phyloP scores from a whole-genome alignment of 2,113 vertebrate species.

The Nerophis ophidion region DNA sequence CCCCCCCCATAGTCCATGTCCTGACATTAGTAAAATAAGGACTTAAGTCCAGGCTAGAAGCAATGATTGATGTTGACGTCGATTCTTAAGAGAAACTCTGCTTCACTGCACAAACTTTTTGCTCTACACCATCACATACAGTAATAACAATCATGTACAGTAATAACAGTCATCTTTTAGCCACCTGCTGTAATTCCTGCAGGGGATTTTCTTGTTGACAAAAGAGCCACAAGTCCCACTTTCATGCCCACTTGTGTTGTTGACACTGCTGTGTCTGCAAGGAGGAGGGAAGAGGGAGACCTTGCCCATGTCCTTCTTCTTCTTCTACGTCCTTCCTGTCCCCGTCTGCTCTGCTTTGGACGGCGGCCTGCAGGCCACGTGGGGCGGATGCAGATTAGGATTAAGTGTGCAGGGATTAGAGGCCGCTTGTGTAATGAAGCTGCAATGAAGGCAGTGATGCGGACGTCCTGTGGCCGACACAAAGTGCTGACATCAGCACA shows the following conservation, averaged over 20 bases:
- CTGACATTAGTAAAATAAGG: too few relatives aligned
- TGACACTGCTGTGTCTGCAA: not conserved
- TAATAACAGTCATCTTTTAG: not conserved
- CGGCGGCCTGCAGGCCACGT: constrained; percentile 14
- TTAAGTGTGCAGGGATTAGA: constrained; percentile 39
- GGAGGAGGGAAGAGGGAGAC: not conserved
- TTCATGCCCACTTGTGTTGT: not conserved
- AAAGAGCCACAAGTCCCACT: constrained; percentile 13
- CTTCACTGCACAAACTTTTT: too few relatives aligned
- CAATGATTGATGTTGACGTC: too few relatives aligned
- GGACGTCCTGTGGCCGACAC: too few relatives aligned
- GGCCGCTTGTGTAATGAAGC: constrained; percentile 6
- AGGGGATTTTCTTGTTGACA: not conserved
- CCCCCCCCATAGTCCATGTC: too few relatives aligned
- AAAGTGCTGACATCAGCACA: too few relatives aligned
- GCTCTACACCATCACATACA: too few relatives aligned
- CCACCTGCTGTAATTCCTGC: not conserved
- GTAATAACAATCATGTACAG: not conserved
- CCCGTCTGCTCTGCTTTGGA: constrained; percentile 23
- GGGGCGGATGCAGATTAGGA: constrained; percentile 30
- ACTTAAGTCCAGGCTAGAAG: too few relatives aligned
- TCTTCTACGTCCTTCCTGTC: not conserved
- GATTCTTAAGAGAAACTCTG: too few relatives aligned
- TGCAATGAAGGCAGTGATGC: too few relatives aligned
- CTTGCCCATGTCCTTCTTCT: not conserved